Conservation (phyloP, 2,888 invertebrate species). For the Druceiella hillmani region DNA sequence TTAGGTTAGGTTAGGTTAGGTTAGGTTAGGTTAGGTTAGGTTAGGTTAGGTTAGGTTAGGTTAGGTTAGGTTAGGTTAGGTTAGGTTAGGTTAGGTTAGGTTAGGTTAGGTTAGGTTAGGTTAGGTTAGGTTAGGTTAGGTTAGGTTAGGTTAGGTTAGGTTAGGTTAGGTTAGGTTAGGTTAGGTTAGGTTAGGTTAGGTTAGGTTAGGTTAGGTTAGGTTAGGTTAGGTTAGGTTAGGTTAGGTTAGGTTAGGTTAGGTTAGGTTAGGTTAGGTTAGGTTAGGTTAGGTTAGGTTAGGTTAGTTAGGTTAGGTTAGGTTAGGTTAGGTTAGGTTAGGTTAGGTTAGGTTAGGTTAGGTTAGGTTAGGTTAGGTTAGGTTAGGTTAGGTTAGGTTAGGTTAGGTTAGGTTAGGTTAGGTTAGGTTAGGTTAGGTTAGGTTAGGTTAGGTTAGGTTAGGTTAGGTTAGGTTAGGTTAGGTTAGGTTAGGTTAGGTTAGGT, state of each 20-base stretch:
- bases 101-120: slow-evolving; percentile 19
- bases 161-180: slow-evolving; percentile 15
- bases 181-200: slow-evolving; percentile 13
- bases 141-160: slow-evolving; percentile 15
- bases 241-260: slow-evolving; percentile 18
- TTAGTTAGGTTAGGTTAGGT: slow-evolving; percentile 21
- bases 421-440: slow-evolving; percentile 22
- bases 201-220: slow-evolving; percentile 14
- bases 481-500: slow-evolving; percentile 22
- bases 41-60: slow-evolving; percentile 22
- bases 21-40: slow-evolving; percentile 23
- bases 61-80: slow-evolving; percentile 21
- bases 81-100: slow-evolving; percentile 21
- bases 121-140: slow-evolving; percentile 12
- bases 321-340: slow-evolving; percentile 20
- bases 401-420: slow-evolving; percentile 21
- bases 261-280: slow-evolving; percentile 22
- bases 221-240: slow-evolving; percentile 11
- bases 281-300: slow-evolving; percentile 20
- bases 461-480: slow-evolving; percentile 22
- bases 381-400: slow-evolving; percentile 20
- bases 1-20: slow-evolving; percentile 21
- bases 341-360: slow-evolving; percentile 22
- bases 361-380: slow-evolving; percentile 20
- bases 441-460: slow-evolving; percentile 21